phyloP scores from a whole-genome alignment of 2,797 vertebrate species.

The Chloroceryle inda region DNA sequence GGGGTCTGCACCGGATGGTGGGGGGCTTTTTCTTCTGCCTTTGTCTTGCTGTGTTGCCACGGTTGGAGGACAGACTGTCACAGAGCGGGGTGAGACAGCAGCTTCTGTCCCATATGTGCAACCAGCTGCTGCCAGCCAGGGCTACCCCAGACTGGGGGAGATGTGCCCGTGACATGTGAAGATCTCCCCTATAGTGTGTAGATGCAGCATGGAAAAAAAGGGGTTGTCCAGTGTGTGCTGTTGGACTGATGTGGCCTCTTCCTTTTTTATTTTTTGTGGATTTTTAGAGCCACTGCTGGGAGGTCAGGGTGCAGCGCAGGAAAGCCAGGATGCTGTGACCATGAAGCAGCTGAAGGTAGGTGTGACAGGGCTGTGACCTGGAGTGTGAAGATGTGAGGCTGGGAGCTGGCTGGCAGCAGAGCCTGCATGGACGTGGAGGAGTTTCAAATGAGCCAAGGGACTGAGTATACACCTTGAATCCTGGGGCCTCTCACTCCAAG shows the following conservation, averaged over 20 bases:
- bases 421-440: rapidly evolving
- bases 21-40: not conserved
- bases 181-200: not conserved
- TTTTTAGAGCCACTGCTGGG: constrained; percentile 83
- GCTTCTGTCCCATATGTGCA: not conserved
- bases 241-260: not conserved
- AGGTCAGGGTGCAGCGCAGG: constrained; percentile 78
- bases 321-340: constrained; percentile 79
- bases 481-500: not conserved
- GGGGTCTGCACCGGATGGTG: not conserved
- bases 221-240: not conserved
- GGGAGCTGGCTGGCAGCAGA: not conserved
- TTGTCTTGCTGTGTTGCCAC: not conserved
- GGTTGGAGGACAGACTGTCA: not conserved
- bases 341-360: constrained; percentile 90
- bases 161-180: rapidly evolving
- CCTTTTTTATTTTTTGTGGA: not conserved
- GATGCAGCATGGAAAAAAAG: not conserved
- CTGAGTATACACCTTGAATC: not conserved
- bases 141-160: not conserved
- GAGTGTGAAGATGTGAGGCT: rapidly evolving
- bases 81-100: not conserved
- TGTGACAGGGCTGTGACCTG: not conserved
- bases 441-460: not conserved
- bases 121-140: not conserved